Base-by-base conservation (phyloP, 2,888 invertebrate species). In the Dolomedes plantarius region DNA sequence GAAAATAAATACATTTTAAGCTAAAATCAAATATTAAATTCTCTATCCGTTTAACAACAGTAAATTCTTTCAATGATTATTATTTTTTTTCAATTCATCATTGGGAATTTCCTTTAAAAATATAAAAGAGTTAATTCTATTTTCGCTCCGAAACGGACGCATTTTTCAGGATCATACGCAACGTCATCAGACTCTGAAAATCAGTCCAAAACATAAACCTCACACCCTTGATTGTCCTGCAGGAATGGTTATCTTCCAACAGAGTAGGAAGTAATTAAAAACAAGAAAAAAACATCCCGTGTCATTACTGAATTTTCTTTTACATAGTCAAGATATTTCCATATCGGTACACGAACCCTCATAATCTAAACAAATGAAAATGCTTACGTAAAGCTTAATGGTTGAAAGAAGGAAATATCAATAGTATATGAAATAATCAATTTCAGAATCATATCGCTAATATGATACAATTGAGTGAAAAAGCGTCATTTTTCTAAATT, bases 401-500 rank as follows among this genome's bases (percentile, higher is more conserved):
- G 16, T 56, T 23, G 13, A 56, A 11, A 56, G n/a, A 23, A 23
- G 56, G 23, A 56, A 56, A 56, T 23, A 23, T 23, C 56, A 23
- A 56, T 56, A 56, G 16, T 23, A 56, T 23, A 23, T 23, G 23
- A 56, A 23, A 56, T 56, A 56, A 56, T 56, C 56, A 23, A 56
- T 56, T 56, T 56, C 56, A 23, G 11, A 23, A 19, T 23, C 23
- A 56, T 46, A 13, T 56, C 56, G 56, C 16, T 56, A 56, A 56
- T 56, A 56, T 23, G 23, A 23, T 56, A 39, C 46, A 67, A 50
- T 19, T 46, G 76, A 76, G 13, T 31, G 32, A 64, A 69, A 62
- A 69, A 62, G 19, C 62, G 41, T 72, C 77, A 73, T 77, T 85
- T 85, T 85, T 85, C 83, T 73, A 85, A 85, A 85, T 85, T 85